A percentile compares a stretch with the other conserved stretches of the same genome.
Conservation (phyloP, 2,113 vertebrate genomes). For the Oncorhynchus mykiss region DNA sequence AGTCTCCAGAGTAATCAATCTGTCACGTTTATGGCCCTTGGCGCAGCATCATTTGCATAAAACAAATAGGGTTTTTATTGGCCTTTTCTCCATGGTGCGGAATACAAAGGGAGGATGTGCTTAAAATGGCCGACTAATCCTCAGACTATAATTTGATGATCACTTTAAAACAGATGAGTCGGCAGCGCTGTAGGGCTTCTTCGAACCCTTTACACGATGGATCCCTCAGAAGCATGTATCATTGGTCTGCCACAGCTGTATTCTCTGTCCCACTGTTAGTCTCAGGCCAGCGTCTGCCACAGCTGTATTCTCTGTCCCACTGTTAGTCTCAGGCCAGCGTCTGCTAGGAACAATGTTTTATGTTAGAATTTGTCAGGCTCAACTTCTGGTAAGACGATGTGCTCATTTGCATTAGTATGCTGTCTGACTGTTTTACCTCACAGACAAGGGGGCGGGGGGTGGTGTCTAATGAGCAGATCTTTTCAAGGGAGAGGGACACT, state of each 20-base stretch:
- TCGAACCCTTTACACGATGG: not conserved
- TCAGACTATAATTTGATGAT: conserved; percentile 68
- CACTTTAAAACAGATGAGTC: conserved; percentile 48
- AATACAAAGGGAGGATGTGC: conserved; percentile 46
- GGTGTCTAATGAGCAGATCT: conserved; percentile 33
- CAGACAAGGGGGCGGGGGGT: no score
- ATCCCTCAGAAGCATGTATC: no score
- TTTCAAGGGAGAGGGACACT: conserved; percentile 3
- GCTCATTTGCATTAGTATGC: conserved; percentile 7
- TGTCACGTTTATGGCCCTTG: conserved; percentile 58
- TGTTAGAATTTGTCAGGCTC: conserved; percentile 22
- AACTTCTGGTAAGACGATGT: not conserved
- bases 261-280: conserved; percentile 41
- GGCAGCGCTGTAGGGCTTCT: conserved; percentile 21
- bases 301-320: conserved; percentile 45
- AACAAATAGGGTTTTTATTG: conserved; percentile 74
- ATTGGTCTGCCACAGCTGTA: conserved; percentile 19
- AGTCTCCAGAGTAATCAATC: conserved; percentile 71
- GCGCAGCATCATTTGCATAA: conserved; percentile 70
- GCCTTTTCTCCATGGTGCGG: conserved; percentile 51
- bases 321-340: conserved; percentile 1
- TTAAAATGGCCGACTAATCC: conserved; percentile 65
- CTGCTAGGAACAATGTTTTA: conserved; percentile 2
- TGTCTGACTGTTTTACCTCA: not conserved
- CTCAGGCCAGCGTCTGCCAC: conserved; percentile 7